phyloP scores from a whole-genome alignment of 2,888 invertebrate genomes.

The Habroteleia sp. region DNA sequence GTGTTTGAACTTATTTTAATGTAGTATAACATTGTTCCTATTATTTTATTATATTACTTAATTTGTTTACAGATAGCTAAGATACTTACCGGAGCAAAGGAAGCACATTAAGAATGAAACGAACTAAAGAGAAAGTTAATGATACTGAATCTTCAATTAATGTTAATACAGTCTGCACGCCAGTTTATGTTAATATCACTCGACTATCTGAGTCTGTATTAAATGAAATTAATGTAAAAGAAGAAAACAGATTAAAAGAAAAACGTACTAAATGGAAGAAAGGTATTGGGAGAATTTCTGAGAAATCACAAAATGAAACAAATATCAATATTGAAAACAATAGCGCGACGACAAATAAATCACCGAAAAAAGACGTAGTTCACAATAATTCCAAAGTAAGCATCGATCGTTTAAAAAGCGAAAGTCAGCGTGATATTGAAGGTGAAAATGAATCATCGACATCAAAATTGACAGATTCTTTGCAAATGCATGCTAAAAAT shows the following conservation, averaged over 20 bases:
- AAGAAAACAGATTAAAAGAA: constrained; percentile 14
- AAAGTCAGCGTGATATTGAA: no score
- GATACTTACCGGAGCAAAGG: no score
- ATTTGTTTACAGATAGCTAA: no score
- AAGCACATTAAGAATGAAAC: no score
- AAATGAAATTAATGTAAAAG: constrained; percentile 11
- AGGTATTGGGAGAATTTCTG: neutral
- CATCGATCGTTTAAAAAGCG: no score
- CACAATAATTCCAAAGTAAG: no score
- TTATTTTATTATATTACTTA: no score
- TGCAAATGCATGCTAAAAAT: neutral
- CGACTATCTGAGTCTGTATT: constrained; percentile 5
- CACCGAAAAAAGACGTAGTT: no score
- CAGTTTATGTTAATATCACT: constrained; percentile 14
- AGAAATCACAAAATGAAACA: neutral
- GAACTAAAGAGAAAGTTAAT: no score
- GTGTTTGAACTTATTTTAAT: no score
- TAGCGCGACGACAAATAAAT: no score
- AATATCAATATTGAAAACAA: neutral
- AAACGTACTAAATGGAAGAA: constrained; percentile 37
- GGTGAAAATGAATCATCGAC: neutral
- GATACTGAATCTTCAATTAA: neutral
- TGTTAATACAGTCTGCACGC: neutral
- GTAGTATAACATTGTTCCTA: no score
- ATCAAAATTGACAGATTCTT: neutral